Evolutionary conservation across 2,888 invertebrate species (phyloP), one percentile per base, ranked within the genome.

Genomic region (Mechanitis mazaeus): DNA sequence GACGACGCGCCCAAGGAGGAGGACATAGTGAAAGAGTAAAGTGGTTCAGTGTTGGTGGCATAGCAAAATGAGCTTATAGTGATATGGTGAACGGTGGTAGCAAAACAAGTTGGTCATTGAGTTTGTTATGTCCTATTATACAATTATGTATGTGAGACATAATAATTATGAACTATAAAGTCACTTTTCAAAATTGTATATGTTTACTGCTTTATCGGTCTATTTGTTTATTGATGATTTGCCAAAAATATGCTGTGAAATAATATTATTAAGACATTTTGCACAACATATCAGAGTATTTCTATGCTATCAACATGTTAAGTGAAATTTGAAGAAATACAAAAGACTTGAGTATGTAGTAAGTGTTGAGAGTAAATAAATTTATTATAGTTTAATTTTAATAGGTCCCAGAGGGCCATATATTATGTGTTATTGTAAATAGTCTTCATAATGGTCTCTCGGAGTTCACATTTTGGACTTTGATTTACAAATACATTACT

Each of bases 341-440:
- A 72, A 81, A 83, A 84, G 81, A 85, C 84, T 81, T 77, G 71
- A 61, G 50, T 50, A 31, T 50, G 50, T 70, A 71, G 73, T 77
- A 76, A 73, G 68, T 73, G 72, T 74, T 75, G 72, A 76, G 63
- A 76, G 80, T 84, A 80, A 20, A 84, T 85, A 84, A 76, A 80
- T 80, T 80, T 75, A 78, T 74, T 75, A 69, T 66, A 64, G n/a
- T 9, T 28, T 28, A 59, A 60, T 63, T 53, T 56, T 61, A 59
- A 67, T 33, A 66, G 53, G 60, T 64, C 60, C 60, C 50, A 28
- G 58, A 56, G 42, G 50, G 53, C 58, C 57, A 50, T 9, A 28
- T 12, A 7, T 28, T 47, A 45, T 45, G 55, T 54, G 55, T 54
- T 50, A 50, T 5, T 65, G 60, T 65, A 65, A 58, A 62, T 65